Evolutionary conservation across 1,140 invertebrate genomes (phyloP).

Genomic region (Antheraea mylitta): DNA sequence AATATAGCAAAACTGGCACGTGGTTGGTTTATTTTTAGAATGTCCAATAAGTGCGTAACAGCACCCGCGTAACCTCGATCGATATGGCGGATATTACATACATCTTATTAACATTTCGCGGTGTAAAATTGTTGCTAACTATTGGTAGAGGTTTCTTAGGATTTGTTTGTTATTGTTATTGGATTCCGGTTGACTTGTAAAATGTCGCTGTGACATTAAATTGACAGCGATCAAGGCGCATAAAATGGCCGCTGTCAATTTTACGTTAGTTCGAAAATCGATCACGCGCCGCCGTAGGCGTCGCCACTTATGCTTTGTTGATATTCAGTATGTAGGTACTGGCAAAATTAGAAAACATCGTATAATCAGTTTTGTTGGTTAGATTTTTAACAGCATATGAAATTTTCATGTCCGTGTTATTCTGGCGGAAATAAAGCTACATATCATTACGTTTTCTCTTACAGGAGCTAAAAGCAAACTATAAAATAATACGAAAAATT

Average conservation of each 20-base stretch:
- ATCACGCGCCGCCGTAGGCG: conserved; percentile 56
- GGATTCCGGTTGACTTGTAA: conserved; percentile 58
- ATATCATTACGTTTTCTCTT: neutral
- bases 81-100: conserved; percentile 23
- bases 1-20: conserved; percentile 45
- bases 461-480: neutral
- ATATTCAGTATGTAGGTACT: neutral
- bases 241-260: conserved; percentile 56
- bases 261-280: conserved; percentile 24
- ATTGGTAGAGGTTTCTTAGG: neutral
- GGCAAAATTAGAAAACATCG: neutral
- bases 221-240: conserved; percentile 60
- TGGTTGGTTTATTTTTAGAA: conserved; percentile 69
- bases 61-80: conserved; percentile 32
- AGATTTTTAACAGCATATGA: neutral
- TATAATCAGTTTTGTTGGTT: neutral
- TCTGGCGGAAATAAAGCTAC: neutral
- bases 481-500: neutral
- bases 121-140: neutral
- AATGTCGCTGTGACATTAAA: conserved; percentile 68
- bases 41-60: conserved; percentile 30
- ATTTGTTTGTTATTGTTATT: conserved; percentile 67
- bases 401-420: neutral
- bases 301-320: conserved; percentile 29
- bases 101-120: neutral